These are phyloP conservation scores for Amphipoea lucens DNA, from an alignment of 2,888 invertebrate species.

Conservation along the genomic window DNA sequence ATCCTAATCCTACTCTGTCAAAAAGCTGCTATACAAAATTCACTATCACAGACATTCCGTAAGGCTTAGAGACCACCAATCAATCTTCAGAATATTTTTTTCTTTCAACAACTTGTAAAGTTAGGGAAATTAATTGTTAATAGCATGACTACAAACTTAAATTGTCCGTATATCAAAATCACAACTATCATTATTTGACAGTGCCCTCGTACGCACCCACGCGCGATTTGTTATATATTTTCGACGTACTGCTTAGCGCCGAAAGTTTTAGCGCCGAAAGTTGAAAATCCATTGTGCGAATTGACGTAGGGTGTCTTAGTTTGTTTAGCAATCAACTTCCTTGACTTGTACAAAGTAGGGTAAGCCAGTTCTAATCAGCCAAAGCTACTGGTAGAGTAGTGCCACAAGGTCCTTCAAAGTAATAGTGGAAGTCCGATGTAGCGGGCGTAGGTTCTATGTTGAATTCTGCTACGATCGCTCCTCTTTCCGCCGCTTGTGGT, in stretches of 20 bases:
- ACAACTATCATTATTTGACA: not conserved
- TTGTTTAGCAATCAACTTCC: not conserved
- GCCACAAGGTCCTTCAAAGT: constrained; percentile 88
- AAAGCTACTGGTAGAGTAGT: constrained; percentile 82
- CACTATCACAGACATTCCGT: constrained; percentile 26
- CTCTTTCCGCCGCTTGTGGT: constrained; percentile 93
- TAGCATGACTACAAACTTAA: not conserved
- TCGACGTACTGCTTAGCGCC: not conserved
- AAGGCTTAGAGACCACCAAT: not conserved
- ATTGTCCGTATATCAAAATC: not conserved
- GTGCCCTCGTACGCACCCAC: not conserved
- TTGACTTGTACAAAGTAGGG: not conserved
- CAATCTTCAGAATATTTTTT: not conserved
- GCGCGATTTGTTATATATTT: not conserved
- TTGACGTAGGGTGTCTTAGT: no score
- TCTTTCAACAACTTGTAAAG: no score
- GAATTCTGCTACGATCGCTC: constrained; percentile 89
- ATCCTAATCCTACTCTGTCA: not conserved
- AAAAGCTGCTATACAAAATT: not conserved
- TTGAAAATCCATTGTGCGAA: not conserved
- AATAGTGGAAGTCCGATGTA: constrained; percentile 84
- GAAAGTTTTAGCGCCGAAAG: not conserved
- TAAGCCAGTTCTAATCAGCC: constrained; percentile 66
- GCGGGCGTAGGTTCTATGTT: constrained; percentile 86
- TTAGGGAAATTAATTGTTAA: not conserved